Conservation (phyloP, 2,113 vertebrate species). For the Synodontis membranacea region DNA sequence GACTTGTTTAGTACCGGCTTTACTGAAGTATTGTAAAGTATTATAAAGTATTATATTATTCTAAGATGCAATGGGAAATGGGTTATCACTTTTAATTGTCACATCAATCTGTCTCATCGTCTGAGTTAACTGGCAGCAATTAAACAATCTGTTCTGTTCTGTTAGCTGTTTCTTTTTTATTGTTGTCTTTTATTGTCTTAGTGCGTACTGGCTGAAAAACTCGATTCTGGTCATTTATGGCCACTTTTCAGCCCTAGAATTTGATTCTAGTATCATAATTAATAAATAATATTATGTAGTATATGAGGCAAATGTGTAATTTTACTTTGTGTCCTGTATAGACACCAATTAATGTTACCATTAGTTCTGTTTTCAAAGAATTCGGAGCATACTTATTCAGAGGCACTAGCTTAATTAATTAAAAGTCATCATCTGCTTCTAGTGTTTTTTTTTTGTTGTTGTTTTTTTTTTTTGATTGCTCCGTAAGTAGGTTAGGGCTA, state of each 20-base stretch:
- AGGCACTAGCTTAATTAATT: background rate
- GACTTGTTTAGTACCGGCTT: background rate
- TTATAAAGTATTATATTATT: background rate
- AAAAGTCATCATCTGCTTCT: background rate
- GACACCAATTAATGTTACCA: background rate
- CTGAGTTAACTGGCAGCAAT: background rate
- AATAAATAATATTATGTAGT: background rate
- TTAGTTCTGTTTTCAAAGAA: background rate
- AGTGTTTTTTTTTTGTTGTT: too few relatives aligned
- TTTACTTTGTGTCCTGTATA: background rate
- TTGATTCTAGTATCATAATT: too few relatives aligned
- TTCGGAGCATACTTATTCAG: background rate
- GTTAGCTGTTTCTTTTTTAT: background rate
- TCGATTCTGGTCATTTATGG: background rate
- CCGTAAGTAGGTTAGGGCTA: too few relatives aligned
- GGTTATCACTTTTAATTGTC: background rate
- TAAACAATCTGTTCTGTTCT: background rate
- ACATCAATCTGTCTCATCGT: background rate
- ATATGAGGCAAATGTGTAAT: background rate
- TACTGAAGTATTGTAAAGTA: background rate
- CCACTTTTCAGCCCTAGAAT: too few relatives aligned
- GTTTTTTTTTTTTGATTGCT: too few relatives aligned
- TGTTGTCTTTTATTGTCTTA: background rate
- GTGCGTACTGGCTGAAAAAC: background rate
- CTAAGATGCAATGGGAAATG: background rate